Conservation (phyloP, 2,797 vertebrate genomes). For the Chromis chromis region DNA sequence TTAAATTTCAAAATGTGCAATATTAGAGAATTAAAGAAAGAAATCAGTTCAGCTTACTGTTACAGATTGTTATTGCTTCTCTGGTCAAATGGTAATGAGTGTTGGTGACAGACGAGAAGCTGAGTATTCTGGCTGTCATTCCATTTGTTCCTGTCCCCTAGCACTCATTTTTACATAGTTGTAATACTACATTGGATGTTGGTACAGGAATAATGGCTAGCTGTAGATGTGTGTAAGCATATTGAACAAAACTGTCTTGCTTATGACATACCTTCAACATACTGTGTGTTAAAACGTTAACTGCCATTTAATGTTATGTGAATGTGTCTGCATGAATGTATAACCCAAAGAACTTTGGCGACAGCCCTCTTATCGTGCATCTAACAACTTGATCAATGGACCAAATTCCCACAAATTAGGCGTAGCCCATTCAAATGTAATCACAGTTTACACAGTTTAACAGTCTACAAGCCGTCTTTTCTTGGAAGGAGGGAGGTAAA, state of each 20-base stretch:
- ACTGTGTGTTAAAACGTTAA: background rate
- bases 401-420: constrained; percentile 4
- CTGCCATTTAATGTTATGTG: background rate
- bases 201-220: background rate
- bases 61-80: no score
- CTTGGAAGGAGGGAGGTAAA: background rate
- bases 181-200: background rate
- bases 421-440: constrained; percentile 9
- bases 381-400: constrained; percentile 1
- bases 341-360: background rate
- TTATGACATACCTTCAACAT: background rate
- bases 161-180: no score
- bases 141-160: no score
- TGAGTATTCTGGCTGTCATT: no score
- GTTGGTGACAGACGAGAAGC: no score
- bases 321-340: background rate
- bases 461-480: background rate
- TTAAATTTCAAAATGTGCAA: no score
- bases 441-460: constrained; percentile 4
- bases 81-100: no score
- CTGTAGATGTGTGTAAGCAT: background rate
- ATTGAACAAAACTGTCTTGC: background rate
- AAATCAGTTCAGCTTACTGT: no score
- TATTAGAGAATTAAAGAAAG: no score
- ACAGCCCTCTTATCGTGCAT: background rate